A percentile compares a stretch with the other conserved stretches of the same genome.
phyloP scores from a whole-genome alignment of 30 jellyfish, hydroid and myxozoan species.

The Hydra vulgaris region DNA sequence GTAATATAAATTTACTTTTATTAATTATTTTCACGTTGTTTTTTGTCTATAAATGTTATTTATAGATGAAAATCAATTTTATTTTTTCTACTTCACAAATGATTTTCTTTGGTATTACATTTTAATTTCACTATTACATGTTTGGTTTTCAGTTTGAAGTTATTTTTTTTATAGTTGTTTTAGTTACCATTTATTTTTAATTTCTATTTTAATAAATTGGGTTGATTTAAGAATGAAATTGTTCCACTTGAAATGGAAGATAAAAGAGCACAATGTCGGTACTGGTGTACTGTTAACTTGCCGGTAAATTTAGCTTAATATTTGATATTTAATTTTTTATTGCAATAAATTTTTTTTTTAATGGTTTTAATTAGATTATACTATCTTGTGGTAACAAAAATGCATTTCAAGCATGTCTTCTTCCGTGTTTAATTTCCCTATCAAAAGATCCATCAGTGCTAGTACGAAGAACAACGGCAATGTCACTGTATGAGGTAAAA shows the following conservation, averaged over 20 bases:
- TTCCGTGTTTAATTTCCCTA: constrained; percentile 33
- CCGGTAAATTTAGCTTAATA: constrained; percentile 37
- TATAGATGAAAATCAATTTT: no score
- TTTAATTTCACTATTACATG: no score
- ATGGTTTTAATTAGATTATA: constrained; percentile 43
- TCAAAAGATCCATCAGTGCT: constrained; percentile 40
- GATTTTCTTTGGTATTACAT: no score
- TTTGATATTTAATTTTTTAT: not conserved
- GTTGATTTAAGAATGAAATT: constrained; percentile 2
- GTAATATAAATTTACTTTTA: not conserved
- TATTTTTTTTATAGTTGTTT: no score
- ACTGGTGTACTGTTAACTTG: constrained; percentile 84
- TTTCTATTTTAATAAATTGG: no score
- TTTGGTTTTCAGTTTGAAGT: no score
- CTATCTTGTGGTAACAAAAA: not conserved
- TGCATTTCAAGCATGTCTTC: constrained; percentile 20
- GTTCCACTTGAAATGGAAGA: constrained; percentile 2
- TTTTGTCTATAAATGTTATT: no score
- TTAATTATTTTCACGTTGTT: no score
- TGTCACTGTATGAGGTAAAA: constrained; percentile 67
- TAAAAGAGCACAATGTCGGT: constrained; percentile 56
- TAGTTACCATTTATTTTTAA: no score
- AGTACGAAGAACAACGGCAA: constrained; percentile 56
- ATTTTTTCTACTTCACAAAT: no score
- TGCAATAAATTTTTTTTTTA: not conserved